phyloP scores from a whole-genome alignment of 2,888 invertebrate species.

The Cryptocheilus praepositus region DNA sequence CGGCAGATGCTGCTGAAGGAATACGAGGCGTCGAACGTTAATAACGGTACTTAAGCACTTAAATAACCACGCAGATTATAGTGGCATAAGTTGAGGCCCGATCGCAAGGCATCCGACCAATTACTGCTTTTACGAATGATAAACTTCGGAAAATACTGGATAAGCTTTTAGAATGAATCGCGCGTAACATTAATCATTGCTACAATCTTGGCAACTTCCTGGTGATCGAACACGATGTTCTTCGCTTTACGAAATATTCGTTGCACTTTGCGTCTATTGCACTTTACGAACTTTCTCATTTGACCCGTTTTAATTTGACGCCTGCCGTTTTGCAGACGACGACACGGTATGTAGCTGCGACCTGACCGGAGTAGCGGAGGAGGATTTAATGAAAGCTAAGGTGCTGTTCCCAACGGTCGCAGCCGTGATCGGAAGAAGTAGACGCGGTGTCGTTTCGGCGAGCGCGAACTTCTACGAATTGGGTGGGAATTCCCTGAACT shows the following conservation, averaged over 20 bases:
- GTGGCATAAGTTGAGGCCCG: too few relatives aligned
- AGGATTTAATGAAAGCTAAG: conserved; percentile 80
- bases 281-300: too few relatives aligned
- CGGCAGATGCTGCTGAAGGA: conserved; percentile 85
- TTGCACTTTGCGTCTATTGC: too few relatives aligned
- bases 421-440: conserved; percentile 82
- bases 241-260: too few relatives aligned
- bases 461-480: conserved; percentile 88
- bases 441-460: conserved; percentile 79
- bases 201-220: too few relatives aligned
- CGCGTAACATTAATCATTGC: too few relatives aligned
- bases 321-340: conserved; percentile 68
- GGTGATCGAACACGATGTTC: too few relatives aligned
- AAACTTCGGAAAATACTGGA: too few relatives aligned
- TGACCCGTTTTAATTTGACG: too few relatives aligned
- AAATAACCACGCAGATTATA: background rate
- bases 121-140: too few relatives aligned
- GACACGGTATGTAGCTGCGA: conserved; percentile 81
- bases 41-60: conserved; percentile 35
- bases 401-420: conserved; percentile 86
- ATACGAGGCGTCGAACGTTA: conserved; percentile 79
- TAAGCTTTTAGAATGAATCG: too few relatives aligned
- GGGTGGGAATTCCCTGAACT: conserved; percentile 92
- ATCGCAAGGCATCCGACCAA: too few relatives aligned
- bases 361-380: conserved; percentile 79